Evolutionary conservation across 2,113 vertebrate genomes (phyloP).

Genomic region (Bothrops jararaca): DNA sequence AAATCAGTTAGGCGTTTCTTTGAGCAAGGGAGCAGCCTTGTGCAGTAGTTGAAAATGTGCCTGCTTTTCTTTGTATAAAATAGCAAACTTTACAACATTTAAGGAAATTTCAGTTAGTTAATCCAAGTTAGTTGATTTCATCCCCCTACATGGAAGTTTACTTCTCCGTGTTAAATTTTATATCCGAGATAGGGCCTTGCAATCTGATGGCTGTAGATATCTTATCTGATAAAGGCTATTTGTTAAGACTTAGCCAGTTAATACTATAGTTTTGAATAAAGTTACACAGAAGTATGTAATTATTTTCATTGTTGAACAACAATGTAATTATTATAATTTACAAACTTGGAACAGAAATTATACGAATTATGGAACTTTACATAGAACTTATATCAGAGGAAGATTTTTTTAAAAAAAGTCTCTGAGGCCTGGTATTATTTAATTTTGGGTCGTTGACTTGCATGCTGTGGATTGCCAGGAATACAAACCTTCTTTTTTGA

Average conservation of each 20-base stretch:
- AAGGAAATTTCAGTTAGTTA: not conserved
- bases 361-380: not conserved
- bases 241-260: not conserved
- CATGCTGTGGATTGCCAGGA: not conserved
- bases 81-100: not conserved
- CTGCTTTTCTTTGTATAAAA: not conserved
- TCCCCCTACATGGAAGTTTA: not conserved
- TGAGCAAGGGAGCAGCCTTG: not conserved
- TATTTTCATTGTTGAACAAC: not conserved
- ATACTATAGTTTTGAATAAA: not conserved
- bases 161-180: not conserved
- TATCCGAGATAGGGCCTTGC: not conserved
- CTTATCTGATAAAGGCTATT: not conserved
- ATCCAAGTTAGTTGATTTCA: not conserved
- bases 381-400: not conserved
- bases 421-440: not conserved
- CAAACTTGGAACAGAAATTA: not conserved
- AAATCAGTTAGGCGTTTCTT: not conserved
- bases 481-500: not conserved
- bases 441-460: not conserved
- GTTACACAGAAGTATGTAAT: not conserved
- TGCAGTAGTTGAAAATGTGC: not conserved
- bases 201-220: not conserved
- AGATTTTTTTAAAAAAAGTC: not conserved
- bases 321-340: not conserved